Evolutionary conservation across 92 coral and sea anemone genomes (phyloP).

Genomic region (Ricordea florida): DNA sequence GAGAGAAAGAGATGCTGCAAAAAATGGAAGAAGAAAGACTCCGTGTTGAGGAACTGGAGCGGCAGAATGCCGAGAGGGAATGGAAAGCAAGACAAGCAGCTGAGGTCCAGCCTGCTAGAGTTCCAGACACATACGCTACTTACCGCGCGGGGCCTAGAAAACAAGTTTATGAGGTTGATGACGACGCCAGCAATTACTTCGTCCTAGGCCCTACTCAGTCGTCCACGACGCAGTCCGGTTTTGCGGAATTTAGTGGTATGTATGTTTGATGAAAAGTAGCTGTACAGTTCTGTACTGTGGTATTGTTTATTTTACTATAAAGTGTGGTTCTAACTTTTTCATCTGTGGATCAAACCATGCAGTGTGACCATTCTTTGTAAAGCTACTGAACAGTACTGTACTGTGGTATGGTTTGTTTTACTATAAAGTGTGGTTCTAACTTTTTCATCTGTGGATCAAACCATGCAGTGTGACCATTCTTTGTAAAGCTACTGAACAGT

Average conservation of each 20-base stretch:
- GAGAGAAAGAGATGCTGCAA: conserved; percentile 62
- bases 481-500: too few species aligned
- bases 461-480: too few species aligned
- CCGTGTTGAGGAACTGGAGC: conserved; percentile 41
- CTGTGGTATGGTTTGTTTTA: too few species aligned
- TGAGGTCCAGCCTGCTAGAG: conserved; percentile 37
- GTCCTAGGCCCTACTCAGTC: conserved; percentile 29
- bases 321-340: too few species aligned
- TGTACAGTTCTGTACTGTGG: background rate
- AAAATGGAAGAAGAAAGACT: conserved; percentile 75
- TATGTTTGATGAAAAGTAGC: background rate
- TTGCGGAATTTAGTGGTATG: conserved; percentile 88
- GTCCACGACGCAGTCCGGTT: conserved; percentile 65
- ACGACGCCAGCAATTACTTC: background rate
- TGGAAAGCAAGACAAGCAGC: conserved; percentile 33
- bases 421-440: too few species aligned
- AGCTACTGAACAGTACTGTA: too few species aligned
- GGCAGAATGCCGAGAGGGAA: conserved; percentile 63
- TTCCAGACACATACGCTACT: conserved; percentile 54
- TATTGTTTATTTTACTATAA: background rate
- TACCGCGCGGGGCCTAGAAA: conserved; percentile 62
- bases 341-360: too few species aligned
- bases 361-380: too few species aligned
- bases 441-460: too few species aligned
- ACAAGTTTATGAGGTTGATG: conserved; percentile 4